Evolutionary conservation across 2,113 vertebrate genomes (phyloP).

Genomic region (Glaucidium brasilianum): DNA sequence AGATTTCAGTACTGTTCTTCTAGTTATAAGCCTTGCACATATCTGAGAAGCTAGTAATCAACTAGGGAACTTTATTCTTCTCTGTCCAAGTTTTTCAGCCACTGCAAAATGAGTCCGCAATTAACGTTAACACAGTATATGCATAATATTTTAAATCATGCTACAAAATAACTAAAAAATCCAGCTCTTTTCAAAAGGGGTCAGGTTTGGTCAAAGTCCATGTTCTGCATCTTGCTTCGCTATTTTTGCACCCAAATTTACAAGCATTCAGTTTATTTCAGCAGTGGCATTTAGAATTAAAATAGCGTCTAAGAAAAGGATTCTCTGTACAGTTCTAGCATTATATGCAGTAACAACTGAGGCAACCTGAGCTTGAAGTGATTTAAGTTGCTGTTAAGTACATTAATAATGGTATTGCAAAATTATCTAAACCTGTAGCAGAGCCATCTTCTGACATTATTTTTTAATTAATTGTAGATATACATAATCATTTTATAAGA

Average conservation of each 20-base stretch:
- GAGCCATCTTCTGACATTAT: neutral
- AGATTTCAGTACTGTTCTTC: neutral
- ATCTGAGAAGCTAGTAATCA: neutral
- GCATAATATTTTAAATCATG: neutral
- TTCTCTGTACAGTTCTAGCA: neutral
- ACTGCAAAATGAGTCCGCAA: neutral
- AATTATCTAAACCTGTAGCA: neutral
- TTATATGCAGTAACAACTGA: neutral
- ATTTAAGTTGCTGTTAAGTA: neutral
- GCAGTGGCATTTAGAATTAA: neutral
- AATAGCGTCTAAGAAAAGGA: neutral
- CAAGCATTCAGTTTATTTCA: neutral
- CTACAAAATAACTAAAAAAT: neutral
- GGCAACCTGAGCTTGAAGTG: neutral
- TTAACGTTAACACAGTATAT: neutral
- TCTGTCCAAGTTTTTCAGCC: neutral
- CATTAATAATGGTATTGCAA: neutral
- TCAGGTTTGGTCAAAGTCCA: neutral
- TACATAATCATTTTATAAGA: neutral
- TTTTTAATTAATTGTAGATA: neutral
- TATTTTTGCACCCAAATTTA: neutral
- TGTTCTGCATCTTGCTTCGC: neutral
- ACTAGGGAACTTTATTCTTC: neutral
- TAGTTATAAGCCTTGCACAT: neutral
- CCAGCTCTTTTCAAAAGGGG: neutral